phyloP scores from a whole-genome alignment of 2,888 invertebrate species.

The Parnassius orleans region DNA sequence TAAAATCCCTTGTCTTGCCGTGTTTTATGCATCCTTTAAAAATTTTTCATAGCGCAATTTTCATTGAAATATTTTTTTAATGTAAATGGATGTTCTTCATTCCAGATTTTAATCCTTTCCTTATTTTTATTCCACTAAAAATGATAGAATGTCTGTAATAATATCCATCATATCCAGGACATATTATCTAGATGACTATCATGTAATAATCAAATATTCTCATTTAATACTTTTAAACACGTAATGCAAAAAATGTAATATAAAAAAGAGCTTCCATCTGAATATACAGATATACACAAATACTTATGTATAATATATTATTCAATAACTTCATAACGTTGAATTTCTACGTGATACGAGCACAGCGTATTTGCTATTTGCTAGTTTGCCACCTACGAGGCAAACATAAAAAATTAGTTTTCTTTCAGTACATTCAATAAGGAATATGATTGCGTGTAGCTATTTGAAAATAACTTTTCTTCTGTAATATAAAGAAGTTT shows the following conservation, averaged over 20 bases:
- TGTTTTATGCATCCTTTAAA: too few relatives aligned
- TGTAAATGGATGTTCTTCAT: too few relatives aligned
- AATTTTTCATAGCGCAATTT: too few relatives aligned
- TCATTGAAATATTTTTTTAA: too few relatives aligned
- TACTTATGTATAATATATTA: constrained; percentile 3
- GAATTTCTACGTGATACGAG: constrained; percentile 24
- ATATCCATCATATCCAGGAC: too few relatives aligned
- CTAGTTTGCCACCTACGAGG: constrained; percentile 39
- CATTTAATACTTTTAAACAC: too few relatives aligned
- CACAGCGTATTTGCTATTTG: constrained; percentile 37
- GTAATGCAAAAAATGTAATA: background rate
- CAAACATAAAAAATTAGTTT: constrained; percentile 60
- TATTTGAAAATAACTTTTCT: constrained; percentile 10
- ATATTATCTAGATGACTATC: too few relatives aligned
- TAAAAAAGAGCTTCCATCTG: background rate
- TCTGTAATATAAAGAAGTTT: background rate
- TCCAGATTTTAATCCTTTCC: too few relatives aligned
- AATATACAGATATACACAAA: constrained; percentile 4
- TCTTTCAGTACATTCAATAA: constrained; percentile 37
- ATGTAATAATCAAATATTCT: too few relatives aligned
- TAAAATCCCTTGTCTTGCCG: too few relatives aligned
- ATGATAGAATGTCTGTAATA: too few relatives aligned
- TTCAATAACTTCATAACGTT: constrained; percentile 5
- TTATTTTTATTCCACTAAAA: too few relatives aligned
- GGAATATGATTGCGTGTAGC: background rate